A percentile compares a stretch with the other conserved stretches of the same genome.
Conservation (phyloP, 2,113 vertebrate species). For the Centropus unirufus region DNA sequence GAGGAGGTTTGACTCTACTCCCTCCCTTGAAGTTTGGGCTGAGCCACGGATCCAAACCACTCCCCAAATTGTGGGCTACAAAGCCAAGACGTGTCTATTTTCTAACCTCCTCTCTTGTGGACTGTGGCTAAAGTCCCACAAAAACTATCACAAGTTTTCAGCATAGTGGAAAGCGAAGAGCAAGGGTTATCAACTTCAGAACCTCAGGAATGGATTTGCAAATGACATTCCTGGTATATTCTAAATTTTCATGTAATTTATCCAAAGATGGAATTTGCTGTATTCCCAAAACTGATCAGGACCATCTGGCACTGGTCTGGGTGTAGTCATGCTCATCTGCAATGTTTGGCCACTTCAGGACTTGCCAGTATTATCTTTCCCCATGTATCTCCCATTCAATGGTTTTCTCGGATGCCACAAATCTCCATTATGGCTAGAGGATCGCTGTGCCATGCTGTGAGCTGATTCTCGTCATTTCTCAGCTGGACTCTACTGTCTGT, state of each 20-base stretch:
- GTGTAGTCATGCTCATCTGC: background rate
- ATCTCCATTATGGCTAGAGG: background rate
- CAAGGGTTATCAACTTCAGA: background rate
- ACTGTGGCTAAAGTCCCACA: background rate
- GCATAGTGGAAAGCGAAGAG: background rate
- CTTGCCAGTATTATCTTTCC: background rate
- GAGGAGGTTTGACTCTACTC: background rate
- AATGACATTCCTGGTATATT: background rate
- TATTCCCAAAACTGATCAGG: background rate
- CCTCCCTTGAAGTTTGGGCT: conserved; percentile 8
- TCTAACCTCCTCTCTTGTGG: background rate
- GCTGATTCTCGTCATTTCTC: fast-evolving
- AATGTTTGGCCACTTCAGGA: background rate
- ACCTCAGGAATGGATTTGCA: background rate
- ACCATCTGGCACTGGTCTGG: background rate
- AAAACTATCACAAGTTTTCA: background rate
- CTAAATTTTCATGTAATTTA: background rate
- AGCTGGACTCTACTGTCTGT: background rate
- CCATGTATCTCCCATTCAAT: background rate
- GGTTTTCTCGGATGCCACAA: background rate
- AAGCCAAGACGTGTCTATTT: conserved; percentile 46
- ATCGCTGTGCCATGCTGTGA: fast-evolving
- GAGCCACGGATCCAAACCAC: background rate
- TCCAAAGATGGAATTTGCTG: background rate
- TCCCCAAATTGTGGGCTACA: conserved; percentile 10